A percentile compares a stretch with the other conserved stretches of the same genome.
These are phyloP conservation scores for Axis porcinus DNA, from an alignment of 2,113 vertebrate genomes.

Conservation along the genomic window DNA sequence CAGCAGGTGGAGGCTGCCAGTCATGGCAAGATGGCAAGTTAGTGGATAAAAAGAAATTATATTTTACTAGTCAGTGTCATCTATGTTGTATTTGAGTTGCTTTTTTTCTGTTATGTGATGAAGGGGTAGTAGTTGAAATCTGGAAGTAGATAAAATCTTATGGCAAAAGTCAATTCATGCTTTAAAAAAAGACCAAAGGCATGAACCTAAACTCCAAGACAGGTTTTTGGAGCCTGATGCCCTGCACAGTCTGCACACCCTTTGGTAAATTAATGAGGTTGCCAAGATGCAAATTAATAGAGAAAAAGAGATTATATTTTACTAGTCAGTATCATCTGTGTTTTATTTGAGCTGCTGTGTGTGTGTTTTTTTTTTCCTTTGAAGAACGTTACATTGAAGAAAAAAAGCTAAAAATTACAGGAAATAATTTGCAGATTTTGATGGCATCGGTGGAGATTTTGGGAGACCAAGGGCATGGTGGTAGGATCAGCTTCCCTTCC, in stretches of 20 bases:
- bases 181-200: not conserved
- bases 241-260: not conserved
- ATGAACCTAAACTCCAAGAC: not conserved
- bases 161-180: not conserved
- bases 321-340: conserved; percentile 36
- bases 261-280: not conserved
- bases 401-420: conserved; percentile 24
- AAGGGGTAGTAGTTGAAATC: not conserved
- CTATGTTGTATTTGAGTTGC: conserved; percentile 13
- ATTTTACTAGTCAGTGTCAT: conserved; percentile 28
- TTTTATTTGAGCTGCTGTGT: not conserved
- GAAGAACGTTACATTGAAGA: not conserved
- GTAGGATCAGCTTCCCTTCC: not conserved
- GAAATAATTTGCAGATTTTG: conserved; percentile 8
- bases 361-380: not conserved
- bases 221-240: not conserved
- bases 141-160: not conserved
- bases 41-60: not conserved
- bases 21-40: not conserved
- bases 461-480: not conserved
- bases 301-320: conserved; percentile 1
- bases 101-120: not conserved
- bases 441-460: not conserved
- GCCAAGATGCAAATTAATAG: not conserved
- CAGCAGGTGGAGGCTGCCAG: not conserved